Base-by-base conservation (phyloP, 2,113 vertebrate genomes). In the Coracopsis vasa region DNA sequence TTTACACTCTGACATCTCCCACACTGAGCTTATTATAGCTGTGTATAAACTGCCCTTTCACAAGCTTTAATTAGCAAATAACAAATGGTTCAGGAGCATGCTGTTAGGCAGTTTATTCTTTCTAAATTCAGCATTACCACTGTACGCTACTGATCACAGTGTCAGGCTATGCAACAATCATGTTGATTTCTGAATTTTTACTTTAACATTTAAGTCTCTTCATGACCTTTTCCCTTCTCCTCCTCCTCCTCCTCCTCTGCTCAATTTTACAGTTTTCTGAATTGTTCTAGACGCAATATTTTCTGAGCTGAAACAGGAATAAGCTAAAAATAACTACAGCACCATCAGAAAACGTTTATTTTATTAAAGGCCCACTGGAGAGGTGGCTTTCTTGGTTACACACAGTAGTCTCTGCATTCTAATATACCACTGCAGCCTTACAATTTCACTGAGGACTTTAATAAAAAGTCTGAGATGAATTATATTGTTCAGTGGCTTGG, bases 21-120 rank as follows among this genome's bases (percentile, higher is more conserved):
- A 86, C 82, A 92, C 94, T 95, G 96, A 90, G 95, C 74, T 97
- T 97, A 81, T 72, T 92, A 84, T 93, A 96, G 89, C 96, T 93
- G 79, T 96, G 94, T 88, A 87, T 88, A 94, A 91, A 83, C 70
- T 86, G 90, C 65, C 94, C 90, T 97, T 96, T 97, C 67, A 71
- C 92, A 75, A 95, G 75, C 58, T 96, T 97, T 95, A 97, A 97
- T 91, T 90, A 93, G 95, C 61, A 97, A 96, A 96, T 94, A 95
- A 94, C 69, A 89, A 78, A 90, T 95, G 95, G 75, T 78, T 90
- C 44, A 70, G 53, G 41, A 91, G 78, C 83, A 83, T 92, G 71
- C 81, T 92, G 72, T 48, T 93, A 93, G 65, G 93, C 45, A 96
- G 86, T 96, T 96, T 96, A 96, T 77, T 96, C 84, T 91, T 93